phyloP scores from a whole-genome alignment of 2,888 invertebrate species.

The Schrankia costaestrigalis region DNA sequence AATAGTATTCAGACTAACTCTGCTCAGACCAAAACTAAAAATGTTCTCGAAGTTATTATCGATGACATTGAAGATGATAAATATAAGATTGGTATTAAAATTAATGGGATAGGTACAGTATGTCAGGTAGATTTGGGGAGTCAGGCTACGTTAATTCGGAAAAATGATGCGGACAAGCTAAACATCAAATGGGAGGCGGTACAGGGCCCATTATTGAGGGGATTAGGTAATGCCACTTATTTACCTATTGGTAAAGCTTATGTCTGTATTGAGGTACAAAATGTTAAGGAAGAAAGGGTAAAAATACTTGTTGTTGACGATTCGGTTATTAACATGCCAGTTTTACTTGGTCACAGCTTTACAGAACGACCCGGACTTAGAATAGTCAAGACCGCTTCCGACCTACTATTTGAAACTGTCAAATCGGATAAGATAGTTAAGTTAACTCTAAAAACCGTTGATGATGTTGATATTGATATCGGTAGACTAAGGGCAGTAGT shows the following conservation, averaged over 20 bases:
- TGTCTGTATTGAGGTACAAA: slow-evolving; percentile 6
- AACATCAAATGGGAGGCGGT: neutral
- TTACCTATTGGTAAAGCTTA: slow-evolving; percentile 5
- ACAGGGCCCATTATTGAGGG: neutral
- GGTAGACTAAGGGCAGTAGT: neutral
- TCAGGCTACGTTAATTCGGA: slow-evolving; percentile 1
- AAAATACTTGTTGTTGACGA: slow-evolving; percentile 12
- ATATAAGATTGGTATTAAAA: slow-evolving; percentile 1
- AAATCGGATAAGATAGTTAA: neutral
- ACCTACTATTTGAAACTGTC: slow-evolving; percentile 7
- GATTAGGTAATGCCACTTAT: slow-evolving; percentile 1
- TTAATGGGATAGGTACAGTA: neutral
- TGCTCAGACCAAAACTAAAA: slow-evolving; percentile 1
- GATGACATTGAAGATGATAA: neutral
- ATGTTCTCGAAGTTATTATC: neutral
- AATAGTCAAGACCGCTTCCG: slow-evolving; percentile 13
- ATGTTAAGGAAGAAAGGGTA: slow-evolving; percentile 2
- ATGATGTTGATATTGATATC: neutral
- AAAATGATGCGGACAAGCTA: neutral
- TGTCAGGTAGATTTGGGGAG: slow-evolving; percentile 3
- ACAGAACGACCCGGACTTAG: slow-evolving; percentile 12
- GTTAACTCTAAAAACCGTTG: neutral
- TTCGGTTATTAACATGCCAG: slow-evolving; percentile 7
- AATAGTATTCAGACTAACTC: no score
- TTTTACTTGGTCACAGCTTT: slow-evolving; percentile 15